phyloP scores from a whole-genome alignment of 2,888 invertebrate genomes.

The Leptinotarsa tumamoca region DNA sequence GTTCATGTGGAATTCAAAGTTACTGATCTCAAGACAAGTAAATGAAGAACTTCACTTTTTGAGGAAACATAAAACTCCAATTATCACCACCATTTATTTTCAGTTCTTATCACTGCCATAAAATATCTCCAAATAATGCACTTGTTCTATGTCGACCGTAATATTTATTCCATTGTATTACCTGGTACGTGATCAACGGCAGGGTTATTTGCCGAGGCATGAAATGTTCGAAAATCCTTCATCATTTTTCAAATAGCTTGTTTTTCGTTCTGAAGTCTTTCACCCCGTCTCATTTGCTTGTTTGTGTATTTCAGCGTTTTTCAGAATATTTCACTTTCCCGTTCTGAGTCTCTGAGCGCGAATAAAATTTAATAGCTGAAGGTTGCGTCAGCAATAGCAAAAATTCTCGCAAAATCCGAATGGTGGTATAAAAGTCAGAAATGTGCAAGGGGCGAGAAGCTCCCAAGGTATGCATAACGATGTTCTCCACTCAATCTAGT shows the following conservation, averaged over 20 bases:
- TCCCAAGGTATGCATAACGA: constrained; percentile 62
- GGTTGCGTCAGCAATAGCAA: constrained; percentile 28
- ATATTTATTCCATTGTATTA: no score
- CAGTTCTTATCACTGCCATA: no score
- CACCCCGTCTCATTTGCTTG: background rate
- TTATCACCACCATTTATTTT: no score
- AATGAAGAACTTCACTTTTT: no score
- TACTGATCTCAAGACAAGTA: no score
- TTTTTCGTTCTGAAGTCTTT: background rate
- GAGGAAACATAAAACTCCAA: no score
- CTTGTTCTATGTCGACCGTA: no score
- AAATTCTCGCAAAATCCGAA: constrained; percentile 23
- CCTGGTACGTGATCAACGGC: no score
- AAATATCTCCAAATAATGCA: no score
- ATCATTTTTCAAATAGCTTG: background rate
- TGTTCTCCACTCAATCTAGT: constrained; percentile 63
- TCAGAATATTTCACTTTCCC: constrained; percentile 19
- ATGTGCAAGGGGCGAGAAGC: constrained; percentile 48
- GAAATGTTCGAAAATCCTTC: background rate
- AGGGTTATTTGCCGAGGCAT: background rate
- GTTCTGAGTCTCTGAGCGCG: constrained; percentile 1
- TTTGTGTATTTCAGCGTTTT: constrained; percentile 7
- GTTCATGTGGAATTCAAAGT: no score
- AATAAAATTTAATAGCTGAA: constrained; percentile 28
- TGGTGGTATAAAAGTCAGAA: constrained; percentile 34